Percentiles rank a stretch among this genome's conserved stretches.
Evolutionary conservation across 1,140 invertebrate species (phyloP).

Genomic region (Hyles vespertilio): DNA sequence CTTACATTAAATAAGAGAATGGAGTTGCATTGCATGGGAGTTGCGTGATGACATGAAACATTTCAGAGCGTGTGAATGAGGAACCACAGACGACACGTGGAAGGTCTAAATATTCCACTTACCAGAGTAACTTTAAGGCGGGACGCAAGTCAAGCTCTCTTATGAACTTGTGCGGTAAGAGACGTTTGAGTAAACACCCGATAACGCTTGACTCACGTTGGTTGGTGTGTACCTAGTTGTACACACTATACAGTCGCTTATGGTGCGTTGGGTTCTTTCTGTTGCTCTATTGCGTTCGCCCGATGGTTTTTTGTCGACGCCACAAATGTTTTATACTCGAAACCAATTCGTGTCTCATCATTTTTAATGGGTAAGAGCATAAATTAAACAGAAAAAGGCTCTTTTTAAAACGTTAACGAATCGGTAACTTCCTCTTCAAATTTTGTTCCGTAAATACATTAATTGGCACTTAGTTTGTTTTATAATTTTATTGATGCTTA

Average conservation of each 20-base stretch:
- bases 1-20: conserved; percentile 12
- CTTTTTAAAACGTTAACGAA: no score
- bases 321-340: neutral
- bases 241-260: conserved; percentile 37
- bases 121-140: conserved; percentile 86
- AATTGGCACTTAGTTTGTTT: no score
- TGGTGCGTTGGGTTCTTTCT: conserved; percentile 61
- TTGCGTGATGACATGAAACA: conserved; percentile 51
- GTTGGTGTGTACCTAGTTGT: conserved; percentile 15
- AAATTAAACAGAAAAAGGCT: no score
- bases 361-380: no score
- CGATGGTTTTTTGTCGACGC: conserved; percentile 15
- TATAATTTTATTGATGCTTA: no score
- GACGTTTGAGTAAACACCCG: conserved; percentile 55
- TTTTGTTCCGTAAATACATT: no score
- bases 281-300: conserved; percentile 35
- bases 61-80: conserved; percentile 79
- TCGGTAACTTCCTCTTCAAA: no score
- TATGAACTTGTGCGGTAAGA: conserved; percentile 96
- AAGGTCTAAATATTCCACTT: conserved; percentile 88
- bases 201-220: conserved; percentile 56
- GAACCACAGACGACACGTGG: conserved; percentile 85
- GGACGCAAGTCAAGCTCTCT: conserved; percentile 93
- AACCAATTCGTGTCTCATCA: no score
- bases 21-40: conserved; percentile 39